Base-by-base conservation (phyloP, 2,113 vertebrate species). In the Rhodinocichla rosea region DNA sequence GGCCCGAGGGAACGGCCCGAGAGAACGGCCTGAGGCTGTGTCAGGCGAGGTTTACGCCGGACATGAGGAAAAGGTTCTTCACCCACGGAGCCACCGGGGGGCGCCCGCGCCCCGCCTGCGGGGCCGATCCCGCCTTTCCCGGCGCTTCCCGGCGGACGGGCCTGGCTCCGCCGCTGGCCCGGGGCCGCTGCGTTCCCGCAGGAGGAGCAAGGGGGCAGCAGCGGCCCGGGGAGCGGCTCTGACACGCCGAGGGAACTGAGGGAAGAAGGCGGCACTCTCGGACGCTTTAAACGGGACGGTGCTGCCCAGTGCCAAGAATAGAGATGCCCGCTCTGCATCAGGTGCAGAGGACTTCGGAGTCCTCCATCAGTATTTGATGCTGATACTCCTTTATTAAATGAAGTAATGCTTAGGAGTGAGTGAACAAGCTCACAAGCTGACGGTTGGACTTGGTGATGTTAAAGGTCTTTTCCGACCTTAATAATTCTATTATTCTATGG, bases 181-280 rank as follows among this genome's bases (percentile, higher is more conserved):
- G 19, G 2, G 1, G 82, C 13, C 11, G 22, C 9, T 2, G 77
- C 8, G 39, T 2, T 65, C 52, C 1, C 9, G 30, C 20, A 0
- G 45, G 17, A 5, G 45, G 23, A 7, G 56, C 17, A 0, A 30
- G 55, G 37, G 60, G 74, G 82, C 88, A 49, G 56, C 68, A 33
- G 18, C 47, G 47, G 28, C 22, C 7, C 37, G 39, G 10, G 2
- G 9, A 23, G 20, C 23, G 7, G 4, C 15, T 30, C 35, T 8
- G 44, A 0, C 33, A 0, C 18, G 1, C 2, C 12, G 7, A 32
- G 30, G 16, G 28, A 7, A 20, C 18, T 19, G 2, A 0, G 27
- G 19, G n/a, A 11, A 3, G 16, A 8, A 22, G 35, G 35, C 4
- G 10, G 18, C 21, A 0, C 30, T 8, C 27, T 9, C 24, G 4